These are phyloP conservation scores for Syngnathus scovelli DNA, from an alignment of 2,113 vertebrate species.

Conservation along the genomic window DNA sequence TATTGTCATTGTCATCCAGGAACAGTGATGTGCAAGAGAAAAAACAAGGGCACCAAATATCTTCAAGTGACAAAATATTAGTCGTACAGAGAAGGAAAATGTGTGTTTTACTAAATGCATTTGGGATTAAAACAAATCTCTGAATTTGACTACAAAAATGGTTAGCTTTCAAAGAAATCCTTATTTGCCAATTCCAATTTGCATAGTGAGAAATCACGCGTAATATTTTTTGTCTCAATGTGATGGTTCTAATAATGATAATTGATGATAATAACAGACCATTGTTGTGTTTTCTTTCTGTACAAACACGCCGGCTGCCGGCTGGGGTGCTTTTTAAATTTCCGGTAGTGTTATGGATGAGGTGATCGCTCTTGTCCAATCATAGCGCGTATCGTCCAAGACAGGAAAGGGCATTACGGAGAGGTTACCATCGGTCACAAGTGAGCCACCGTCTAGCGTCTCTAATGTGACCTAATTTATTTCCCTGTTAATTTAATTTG, in stretches of 20 bases:
- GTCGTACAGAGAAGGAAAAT: not conserved
- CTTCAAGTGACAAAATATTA: not conserved
- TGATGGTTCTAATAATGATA: not conserved
- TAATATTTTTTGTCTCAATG: not conserved
- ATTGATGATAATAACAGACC: not conserved
- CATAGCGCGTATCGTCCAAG: slow-evolving; percentile 67
- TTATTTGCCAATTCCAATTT: not conserved
- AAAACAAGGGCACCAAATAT: not conserved
- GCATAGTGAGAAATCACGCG: not conserved
- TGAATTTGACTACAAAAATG: not conserved
- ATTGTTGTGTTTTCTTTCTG: not conserved
- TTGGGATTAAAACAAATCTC: not conserved
- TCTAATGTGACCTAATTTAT: not conserved
- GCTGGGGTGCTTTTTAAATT: slow-evolving; percentile 50
- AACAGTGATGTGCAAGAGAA: not conserved
- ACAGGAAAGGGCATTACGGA: slow-evolving; percentile 43
- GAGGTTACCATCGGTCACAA: slow-evolving; percentile 81
- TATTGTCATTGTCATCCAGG: too few species aligned
- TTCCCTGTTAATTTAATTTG: not conserved
- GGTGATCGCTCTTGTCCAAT: slow-evolving; percentile 90
- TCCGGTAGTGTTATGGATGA: slow-evolving; percentile 75
- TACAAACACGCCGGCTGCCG: slow-evolving; percentile 10
- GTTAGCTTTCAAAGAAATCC: too few species aligned
- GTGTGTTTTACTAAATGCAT: not conserved
- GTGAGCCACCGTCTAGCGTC: not conserved